Conservation (phyloP, 2,797 vertebrate species). For the Denticeps clupeoides region DNA sequence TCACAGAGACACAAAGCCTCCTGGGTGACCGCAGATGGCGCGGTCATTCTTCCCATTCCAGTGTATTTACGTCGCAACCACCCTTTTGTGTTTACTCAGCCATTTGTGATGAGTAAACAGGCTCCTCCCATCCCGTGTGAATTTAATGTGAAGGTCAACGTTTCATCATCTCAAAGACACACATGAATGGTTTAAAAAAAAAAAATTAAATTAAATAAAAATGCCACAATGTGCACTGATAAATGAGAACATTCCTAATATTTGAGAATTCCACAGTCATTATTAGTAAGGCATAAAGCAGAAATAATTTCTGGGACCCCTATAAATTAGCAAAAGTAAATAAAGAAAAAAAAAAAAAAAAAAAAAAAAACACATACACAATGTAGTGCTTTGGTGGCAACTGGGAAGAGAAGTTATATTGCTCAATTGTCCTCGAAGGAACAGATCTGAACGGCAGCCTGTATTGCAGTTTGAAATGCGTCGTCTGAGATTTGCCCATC, state of each 20-base stretch:
- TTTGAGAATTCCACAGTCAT: slow-evolving; percentile 15
- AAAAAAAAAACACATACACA: slow-evolving; percentile 4
- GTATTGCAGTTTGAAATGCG: slow-evolving; percentile 34
- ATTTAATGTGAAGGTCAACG: no score
- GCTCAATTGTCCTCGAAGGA: slow-evolving; percentile 29
- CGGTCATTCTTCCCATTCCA: no score
- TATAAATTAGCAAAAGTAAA: slow-evolving; percentile 17
- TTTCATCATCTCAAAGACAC: no score
- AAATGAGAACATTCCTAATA: slow-evolving; percentile 22
- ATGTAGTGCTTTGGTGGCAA: slow-evolving; percentile 35
- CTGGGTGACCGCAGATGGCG: no score
- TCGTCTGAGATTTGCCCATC: neutral
- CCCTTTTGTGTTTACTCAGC: no score
- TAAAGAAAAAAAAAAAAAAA: neutral
- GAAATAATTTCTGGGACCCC: slow-evolving; percentile 11
- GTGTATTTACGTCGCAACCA: no score
- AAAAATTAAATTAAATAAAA: no score
- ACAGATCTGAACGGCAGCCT: slow-evolving; percentile 4
- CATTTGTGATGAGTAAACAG: no score
- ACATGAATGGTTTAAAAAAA: no score
- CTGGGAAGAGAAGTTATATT: slow-evolving; percentile 34
- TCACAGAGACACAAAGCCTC: no score
- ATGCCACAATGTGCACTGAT: neutral
- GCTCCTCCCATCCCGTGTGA: no score
- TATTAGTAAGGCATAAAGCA: slow-evolving; percentile 26